phyloP scores from a whole-genome alignment of 2,888 invertebrate genomes.

The Arrhopalites spinosus region DNA sequence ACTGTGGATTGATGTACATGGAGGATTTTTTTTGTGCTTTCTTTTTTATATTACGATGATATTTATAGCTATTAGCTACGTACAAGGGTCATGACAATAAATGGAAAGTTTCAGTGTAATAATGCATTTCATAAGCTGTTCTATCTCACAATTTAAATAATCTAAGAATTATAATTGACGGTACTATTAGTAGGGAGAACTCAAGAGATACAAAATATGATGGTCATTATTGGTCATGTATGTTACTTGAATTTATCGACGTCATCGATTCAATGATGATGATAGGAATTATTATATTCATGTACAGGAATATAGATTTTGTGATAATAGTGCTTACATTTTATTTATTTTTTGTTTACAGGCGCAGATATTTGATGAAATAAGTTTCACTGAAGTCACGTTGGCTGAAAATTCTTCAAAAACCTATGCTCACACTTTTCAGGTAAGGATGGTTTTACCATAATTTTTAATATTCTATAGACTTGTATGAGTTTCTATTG shows the following conservation, averaged over 20 bases:
- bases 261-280: no score
- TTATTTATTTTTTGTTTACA: conserved; percentile 64
- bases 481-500: no score
- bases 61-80: no score
- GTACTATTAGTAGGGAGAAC: background rate
- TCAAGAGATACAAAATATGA: background rate
- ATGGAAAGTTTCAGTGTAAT: background rate
- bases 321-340: no score
- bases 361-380: conserved; percentile 88
- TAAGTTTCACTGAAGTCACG: conserved; percentile 80
- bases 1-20: no score
- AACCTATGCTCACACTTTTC: conserved; percentile 85
- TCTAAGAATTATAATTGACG: conserved; percentile 2
- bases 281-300: no score
- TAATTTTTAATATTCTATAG: no score
- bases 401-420: conserved; percentile 86
- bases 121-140: background rate
- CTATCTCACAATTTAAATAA: background rate
- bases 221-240: background rate
- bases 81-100: no score
- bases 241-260: background rate
- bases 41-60: no score
- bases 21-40: no score
- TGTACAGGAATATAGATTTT: no score
- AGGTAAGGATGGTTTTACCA: conserved; percentile 65